Percentiles rank a stretch among this genome's conserved stretches.
Evolutionary conservation across 1,140 invertebrate species (phyloP).

Genomic region (Aphelenchoides fujianensis): DNA sequence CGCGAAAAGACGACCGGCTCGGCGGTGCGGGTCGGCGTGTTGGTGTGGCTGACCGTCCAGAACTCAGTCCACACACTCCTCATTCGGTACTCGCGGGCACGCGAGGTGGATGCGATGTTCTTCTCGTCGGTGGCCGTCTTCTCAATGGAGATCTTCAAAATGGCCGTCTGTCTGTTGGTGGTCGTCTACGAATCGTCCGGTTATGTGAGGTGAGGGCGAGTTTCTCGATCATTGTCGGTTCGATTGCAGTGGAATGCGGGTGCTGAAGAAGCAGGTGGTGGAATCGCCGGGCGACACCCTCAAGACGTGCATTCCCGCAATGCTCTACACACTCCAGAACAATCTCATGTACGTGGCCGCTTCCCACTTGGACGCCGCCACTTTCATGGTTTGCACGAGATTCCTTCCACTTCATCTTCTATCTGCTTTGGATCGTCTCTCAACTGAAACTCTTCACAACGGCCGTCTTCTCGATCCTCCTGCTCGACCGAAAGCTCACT

Average conservation of each 20-base stretch:
- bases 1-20: constrained; percentile 26
- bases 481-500: constrained; percentile 38
- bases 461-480: constrained; percentile 47
- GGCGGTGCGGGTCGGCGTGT: constrained; percentile 42
- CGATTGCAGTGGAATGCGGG: constrained; percentile 19
- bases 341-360: constrained; percentile 49
- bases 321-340: constrained; percentile 50
- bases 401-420: neutral
- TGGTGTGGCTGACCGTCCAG: constrained; percentile 59
- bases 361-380: constrained; percentile 50
- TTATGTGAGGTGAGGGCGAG: constrained; percentile 62
- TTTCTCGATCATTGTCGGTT: constrained; percentile 16
- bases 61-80: constrained; percentile 59
- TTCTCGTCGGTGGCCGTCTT: constrained; percentile 75
- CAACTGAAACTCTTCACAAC: constrained; percentile 52
- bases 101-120: constrained; percentile 60
- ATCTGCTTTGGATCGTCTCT: constrained; percentile 46
- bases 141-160: constrained; percentile 89
- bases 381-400: constrained; percentile 42
- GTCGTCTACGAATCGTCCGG: constrained; percentile 76
- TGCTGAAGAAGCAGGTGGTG: constrained; percentile 44
- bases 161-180: constrained; percentile 75
- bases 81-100: constrained; percentile 55
- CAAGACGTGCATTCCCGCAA: constrained; percentile 51
- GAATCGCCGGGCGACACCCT: constrained; percentile 49